Percentiles rank a stretch among this genome's conserved stretches.
Evolutionary conservation across 2,888 invertebrate species (phyloP).

Genomic region (Tipula helvola): DNA sequence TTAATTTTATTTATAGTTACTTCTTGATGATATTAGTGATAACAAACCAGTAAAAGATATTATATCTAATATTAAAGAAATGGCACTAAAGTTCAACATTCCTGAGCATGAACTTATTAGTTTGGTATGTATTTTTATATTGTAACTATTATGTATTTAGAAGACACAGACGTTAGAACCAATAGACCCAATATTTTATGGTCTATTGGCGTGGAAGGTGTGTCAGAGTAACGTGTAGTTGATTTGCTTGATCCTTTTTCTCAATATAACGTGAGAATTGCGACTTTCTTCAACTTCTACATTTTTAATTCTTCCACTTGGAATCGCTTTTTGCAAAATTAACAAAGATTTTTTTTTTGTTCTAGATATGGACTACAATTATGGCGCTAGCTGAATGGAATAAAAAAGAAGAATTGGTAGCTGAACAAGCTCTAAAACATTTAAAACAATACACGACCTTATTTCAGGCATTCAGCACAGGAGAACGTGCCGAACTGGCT

Average conservation of each 20-base stretch:
- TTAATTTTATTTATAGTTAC: conserved; percentile 38
- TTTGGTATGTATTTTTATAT: conserved; percentile 46
- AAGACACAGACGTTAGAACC: not conserved
- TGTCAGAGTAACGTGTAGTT: not conserved
- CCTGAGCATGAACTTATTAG: conserved; percentile 83
- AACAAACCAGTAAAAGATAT: conserved; percentile 77
- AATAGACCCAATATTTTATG: not conserved
- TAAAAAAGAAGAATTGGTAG: conserved; percentile 93
- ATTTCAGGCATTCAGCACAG: conserved; percentile 75
- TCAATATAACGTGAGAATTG: not conserved
- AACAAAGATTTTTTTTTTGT: conserved; percentile 10
- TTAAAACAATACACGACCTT: conserved; percentile 75
- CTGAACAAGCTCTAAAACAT: conserved; percentile 89
- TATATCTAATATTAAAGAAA: conserved; percentile 73
- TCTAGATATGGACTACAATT: conserved; percentile 82
- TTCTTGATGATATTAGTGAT: conserved; percentile 78
- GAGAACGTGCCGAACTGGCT: conserved; percentile 75
- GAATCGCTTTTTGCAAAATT: not conserved
- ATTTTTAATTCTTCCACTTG: not conserved
- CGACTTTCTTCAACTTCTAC: not conserved
- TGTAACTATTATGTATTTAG: not conserved
- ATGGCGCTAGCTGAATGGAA: conserved; percentile 97
- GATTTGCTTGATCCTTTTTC: not conserved
- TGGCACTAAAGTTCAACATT: conserved; percentile 68
- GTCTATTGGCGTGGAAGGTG: not conserved